Evolutionary conservation across 1,140 invertebrate genomes (phyloP).

Genomic region (Sycobia sp.): DNA sequence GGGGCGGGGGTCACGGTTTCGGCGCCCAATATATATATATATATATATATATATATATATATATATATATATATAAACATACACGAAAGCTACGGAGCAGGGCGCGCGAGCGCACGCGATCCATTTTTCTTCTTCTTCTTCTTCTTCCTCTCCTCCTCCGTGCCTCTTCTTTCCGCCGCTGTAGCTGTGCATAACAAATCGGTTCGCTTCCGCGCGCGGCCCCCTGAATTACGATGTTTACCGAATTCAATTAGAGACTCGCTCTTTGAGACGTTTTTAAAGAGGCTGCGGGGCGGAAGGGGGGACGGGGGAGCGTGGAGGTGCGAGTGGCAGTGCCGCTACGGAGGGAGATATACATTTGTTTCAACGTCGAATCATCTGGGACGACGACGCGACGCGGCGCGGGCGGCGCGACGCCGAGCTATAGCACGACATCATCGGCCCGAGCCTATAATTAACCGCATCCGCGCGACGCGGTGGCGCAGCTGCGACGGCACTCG

Average conservation of each 20-base stretch:
- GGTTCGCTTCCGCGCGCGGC: background rate
- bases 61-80: background rate
- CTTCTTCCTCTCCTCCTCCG: background rate
- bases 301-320: too few relatives aligned
- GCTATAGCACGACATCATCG: too few relatives aligned
- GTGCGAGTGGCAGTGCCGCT: too few relatives aligned
- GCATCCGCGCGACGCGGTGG: constrained; percentile 25
- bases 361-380: constrained; percentile 62
- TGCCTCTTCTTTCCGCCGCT: background rate
- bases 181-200: too few relatives aligned
- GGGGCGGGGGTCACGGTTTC: too few relatives aligned
- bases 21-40: too few relatives aligned
- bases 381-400: constrained; percentile 58
- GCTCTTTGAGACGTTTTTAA: constrained; percentile 39
- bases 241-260: constrained; percentile 61
- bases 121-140: background rate
- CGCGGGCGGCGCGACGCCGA: too few relatives aligned
- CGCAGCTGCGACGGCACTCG: too few relatives aligned
- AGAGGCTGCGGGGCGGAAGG: too few relatives aligned
- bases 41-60: too few relatives aligned
- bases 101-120: background rate
- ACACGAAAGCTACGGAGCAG: background rate
- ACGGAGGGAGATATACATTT: constrained; percentile 53
- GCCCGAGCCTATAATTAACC: constrained; percentile 64
- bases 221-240: constrained; percentile 60